Conservation (phyloP, 2,113 vertebrate species). For the Dipodomys stephensi region DNA sequence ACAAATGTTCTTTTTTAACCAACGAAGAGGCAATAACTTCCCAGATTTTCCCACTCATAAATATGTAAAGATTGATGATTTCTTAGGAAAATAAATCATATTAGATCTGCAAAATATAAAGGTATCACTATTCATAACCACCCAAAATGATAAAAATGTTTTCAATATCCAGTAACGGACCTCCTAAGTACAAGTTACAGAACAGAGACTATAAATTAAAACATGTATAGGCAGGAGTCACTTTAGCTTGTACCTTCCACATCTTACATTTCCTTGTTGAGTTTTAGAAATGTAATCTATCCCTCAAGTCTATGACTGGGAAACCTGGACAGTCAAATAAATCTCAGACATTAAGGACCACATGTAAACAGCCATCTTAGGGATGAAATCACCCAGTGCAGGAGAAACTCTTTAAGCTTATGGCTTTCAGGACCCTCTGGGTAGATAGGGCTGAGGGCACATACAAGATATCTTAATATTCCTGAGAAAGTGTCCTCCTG, state of each 20-base stretch:
- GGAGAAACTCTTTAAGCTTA: neutral
- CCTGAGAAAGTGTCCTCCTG: neutral
- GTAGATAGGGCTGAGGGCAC: neutral
- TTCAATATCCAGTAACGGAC: neutral
- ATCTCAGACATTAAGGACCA: neutral
- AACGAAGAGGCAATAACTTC: slow-evolving; percentile 23
- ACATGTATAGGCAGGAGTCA: neutral
- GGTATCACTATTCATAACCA: neutral
- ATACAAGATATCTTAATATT: neutral
- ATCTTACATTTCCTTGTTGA: neutral
- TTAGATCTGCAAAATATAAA: neutral
- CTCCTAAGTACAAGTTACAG: neutral
- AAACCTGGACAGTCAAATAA: neutral
- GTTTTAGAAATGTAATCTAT: neutral
- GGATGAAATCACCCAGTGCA: neutral
- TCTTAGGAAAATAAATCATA: slow-evolving; percentile 55
- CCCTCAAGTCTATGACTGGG: neutral
- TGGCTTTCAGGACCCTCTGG: neutral
- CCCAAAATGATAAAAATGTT: neutral
- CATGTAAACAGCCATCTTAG: neutral
- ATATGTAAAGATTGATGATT: neutral
- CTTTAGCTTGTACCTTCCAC: neutral
- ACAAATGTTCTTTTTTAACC: neutral
- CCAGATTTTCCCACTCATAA: slow-evolving; percentile 2
- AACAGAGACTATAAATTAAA: neutral